phyloP scores from a whole-genome alignment of 2,113 vertebrate species.

The Myodes glareolus region DNA sequence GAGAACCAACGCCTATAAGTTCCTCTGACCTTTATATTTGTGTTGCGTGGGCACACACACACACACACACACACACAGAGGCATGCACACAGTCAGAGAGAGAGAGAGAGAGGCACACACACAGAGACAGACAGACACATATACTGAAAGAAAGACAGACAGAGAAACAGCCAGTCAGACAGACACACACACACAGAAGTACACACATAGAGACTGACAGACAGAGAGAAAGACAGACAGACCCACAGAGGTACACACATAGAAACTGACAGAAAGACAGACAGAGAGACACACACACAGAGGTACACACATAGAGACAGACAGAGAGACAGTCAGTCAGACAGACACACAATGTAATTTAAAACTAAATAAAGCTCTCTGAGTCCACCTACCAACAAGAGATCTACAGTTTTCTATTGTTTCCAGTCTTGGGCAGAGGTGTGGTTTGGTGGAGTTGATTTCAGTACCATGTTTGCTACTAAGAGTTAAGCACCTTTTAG shows the following conservation, averaged over 20 bases:
- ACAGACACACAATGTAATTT: neutral
- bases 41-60: neutral
- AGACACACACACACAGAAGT: neutral
- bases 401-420: neutral
- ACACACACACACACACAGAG: neutral
- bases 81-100: fast-evolving
- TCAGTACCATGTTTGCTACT: slow-evolving; percentile 20
- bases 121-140: neutral
- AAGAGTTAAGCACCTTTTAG: slow-evolving; percentile 3
- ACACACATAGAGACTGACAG: neutral
- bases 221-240: neutral
- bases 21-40: neutral
- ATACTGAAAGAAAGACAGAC: too few species aligned
- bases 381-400: neutral
- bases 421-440: neutral
- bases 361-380: neutral
- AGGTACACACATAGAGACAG: neutral
- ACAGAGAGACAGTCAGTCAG: neutral
- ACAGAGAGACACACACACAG: neutral
- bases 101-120: neutral
- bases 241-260: neutral
- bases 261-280: neutral
- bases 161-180: neutral
- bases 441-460: slow-evolving; percentile 30
- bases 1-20: neutral